These are phyloP conservation scores for Typhlichthys subterraneus DNA, from an alignment of 2,797 vertebrate species.

Conservation along the genomic window DNA sequence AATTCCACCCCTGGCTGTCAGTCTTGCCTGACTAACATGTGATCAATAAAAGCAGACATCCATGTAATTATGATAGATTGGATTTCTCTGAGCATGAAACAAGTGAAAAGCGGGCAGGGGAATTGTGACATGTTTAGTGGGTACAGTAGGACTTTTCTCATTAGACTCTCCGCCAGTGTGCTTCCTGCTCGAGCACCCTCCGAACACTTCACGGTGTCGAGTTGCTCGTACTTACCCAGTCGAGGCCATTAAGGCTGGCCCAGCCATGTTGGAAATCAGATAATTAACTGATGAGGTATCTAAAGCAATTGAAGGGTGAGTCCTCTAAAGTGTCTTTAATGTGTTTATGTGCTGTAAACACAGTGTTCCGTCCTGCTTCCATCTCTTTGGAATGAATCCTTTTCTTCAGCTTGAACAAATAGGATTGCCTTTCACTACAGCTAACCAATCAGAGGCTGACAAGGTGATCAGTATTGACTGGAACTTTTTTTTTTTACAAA, in stretches of 20 bases:
- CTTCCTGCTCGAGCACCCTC: constrained; percentile 17
- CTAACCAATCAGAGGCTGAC: constrained; percentile 14
- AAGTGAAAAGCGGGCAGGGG: constrained; percentile 30
- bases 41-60: constrained; percentile 74
- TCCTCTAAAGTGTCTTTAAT: not conserved
- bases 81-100: constrained; percentile 67
- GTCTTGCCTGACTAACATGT: constrained; percentile 72
- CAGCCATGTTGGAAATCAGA: not conserved
- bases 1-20: constrained; percentile 70
- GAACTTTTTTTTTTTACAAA: constrained; percentile 7
- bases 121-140: not conserved
- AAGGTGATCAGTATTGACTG: constrained; percentile 23
- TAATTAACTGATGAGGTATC: not conserved
- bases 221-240: constrained; percentile 3
- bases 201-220: constrained; percentile 3
- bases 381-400: constrained; percentile 2
- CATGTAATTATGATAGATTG: constrained; percentile 78
- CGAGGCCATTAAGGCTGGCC: not conserved
- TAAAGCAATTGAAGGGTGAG: not conserved
- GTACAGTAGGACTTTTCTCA: constrained; percentile 54
- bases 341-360: not conserved
- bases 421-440: not conserved
- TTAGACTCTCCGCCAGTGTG: constrained; percentile 29
- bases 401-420: constrained; percentile 8
- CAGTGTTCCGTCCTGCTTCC: not conserved